These are phyloP conservation scores for Cepphus grylle DNA, from an alignment of 2,113 vertebrate species.

Conservation along the genomic window DNA sequence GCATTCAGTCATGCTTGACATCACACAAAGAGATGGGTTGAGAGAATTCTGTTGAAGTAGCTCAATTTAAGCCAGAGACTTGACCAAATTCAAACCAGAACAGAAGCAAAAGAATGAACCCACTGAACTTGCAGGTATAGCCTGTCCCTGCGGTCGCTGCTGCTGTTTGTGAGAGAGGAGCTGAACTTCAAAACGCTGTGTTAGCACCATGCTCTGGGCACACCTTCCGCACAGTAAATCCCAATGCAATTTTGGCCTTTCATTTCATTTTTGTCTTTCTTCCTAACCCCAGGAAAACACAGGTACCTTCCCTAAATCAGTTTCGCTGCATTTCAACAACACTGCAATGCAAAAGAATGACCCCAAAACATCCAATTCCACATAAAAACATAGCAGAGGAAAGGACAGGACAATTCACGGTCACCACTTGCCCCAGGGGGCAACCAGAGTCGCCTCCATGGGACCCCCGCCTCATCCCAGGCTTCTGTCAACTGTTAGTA, in stretches of 20 bases:
- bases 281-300: slow-evolving; percentile 10
- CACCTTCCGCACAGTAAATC: background rate
- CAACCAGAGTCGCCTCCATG: background rate
- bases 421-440: background rate
- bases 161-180: slow-evolving; percentile 36
- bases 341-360: slow-evolving; percentile 35
- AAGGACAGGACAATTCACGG: slow-evolving; percentile 11
- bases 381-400: slow-evolving; percentile 12
- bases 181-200: background rate
- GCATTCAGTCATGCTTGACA: slow-evolving; percentile 61
- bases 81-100: slow-evolving; percentile 39
- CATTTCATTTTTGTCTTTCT: background rate
- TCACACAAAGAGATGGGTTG: slow-evolving; percentile 48
- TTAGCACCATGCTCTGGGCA: slow-evolving; percentile 36
- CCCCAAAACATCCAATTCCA: slow-evolving; percentile 32
- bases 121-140: slow-evolving; percentile 34
- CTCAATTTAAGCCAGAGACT: slow-evolving; percentile 59
- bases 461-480: background rate
- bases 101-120: slow-evolving; percentile 51
- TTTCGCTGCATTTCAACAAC: background rate
- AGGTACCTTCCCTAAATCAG: background rate
- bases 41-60: slow-evolving; percentile 58
- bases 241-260: background rate
- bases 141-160: background rate
- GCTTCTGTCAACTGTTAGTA: background rate